phyloP scores from a whole-genome alignment of 2,888 invertebrate species.

The Allacma fusca region DNA sequence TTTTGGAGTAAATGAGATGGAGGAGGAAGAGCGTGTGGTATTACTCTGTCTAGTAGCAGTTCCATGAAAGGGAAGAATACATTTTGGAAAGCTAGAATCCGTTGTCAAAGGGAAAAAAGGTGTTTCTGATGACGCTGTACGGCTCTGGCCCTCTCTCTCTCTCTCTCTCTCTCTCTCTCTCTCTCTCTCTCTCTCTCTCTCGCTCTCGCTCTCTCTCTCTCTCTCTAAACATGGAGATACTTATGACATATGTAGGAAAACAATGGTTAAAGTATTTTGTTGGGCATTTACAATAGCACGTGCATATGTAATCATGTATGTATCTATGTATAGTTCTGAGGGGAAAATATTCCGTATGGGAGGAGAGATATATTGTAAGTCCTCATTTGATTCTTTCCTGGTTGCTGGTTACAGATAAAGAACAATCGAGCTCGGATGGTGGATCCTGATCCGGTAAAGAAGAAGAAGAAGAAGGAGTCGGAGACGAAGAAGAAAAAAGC shows the following conservation, averaged over 20 bases:
- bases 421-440: slow-evolving; percentile 24
- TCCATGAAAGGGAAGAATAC: neutral
- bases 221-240: too few species aligned
- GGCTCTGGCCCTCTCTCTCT: too few species aligned
- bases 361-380: neutral
- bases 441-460: slow-evolving; percentile 24
- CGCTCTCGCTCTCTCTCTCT: too few species aligned
- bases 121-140: too few species aligned
- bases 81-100: neutral
- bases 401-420: slow-evolving; percentile 24
- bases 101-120: too few species aligned
- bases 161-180: too few species aligned
- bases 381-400: slow-evolving; percentile 1
- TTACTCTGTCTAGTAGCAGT: neutral
- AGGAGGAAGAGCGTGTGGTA: neutral
- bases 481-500: neutral
- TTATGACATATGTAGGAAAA: too few species aligned
- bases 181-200: too few species aligned
- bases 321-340: neutral
- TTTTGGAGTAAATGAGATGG: neutral
- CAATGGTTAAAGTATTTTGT: too few species aligned
- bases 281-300: too few species aligned
- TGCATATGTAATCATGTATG: neutral
- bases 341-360: neutral
- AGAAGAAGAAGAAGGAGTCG: neutral